Evolutionary conservation across 2,797 vertebrate species (phyloP), one percentile per base, ranked within the genome.

Genomic region (Rhinoraja longicauda): DNA sequence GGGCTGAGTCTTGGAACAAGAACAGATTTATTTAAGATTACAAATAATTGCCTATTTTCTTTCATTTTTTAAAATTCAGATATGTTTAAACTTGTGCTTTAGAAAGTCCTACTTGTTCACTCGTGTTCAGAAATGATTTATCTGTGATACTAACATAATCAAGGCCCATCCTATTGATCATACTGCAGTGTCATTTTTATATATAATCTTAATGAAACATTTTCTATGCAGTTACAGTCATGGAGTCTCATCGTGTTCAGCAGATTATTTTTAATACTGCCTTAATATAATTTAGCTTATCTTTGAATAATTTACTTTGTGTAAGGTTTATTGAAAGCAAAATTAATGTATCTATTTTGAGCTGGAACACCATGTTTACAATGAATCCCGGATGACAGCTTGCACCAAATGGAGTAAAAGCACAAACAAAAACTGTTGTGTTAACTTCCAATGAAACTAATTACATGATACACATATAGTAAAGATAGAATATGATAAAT

Each of bases 301-400:
- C 39, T 75, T 45, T 75, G 32, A 73, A 13, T 19, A 90, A 70
- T 19, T 36, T 36, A 9, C 72, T 45, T 73, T 91, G 26, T 73
- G 88, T 75, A 75, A 92, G n/a, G 9, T 72, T 90, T 90, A 45
- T 72, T 91, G 21, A 57, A 92, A 92, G 72, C n/a, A 92, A 72
- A 73, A 72, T 53, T 26, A 73, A 53, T 57, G 73, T 15, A 4
- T 39, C 91, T 21, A 73, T n/a, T 64, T 88, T 92, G 90, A 73
- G 9, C 7, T 92, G 70, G 90, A 92, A 19, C 24, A 92, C 12
- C 39, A 29, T 26, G 70, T 75, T 92, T 4, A 57, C 90, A 75
- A 92, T 57, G 90, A 75, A 13, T 75, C 39, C 70, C 24, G n/a
- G 39, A 8, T 91, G 70, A 13, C 29, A 72, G 21, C 90, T 45